Evolutionary conservation across 2,113 vertebrate genomes (phyloP), one percentile per base, ranked within the genome.

Genomic region (Calyptommatus sinebrachiatus): DNA sequence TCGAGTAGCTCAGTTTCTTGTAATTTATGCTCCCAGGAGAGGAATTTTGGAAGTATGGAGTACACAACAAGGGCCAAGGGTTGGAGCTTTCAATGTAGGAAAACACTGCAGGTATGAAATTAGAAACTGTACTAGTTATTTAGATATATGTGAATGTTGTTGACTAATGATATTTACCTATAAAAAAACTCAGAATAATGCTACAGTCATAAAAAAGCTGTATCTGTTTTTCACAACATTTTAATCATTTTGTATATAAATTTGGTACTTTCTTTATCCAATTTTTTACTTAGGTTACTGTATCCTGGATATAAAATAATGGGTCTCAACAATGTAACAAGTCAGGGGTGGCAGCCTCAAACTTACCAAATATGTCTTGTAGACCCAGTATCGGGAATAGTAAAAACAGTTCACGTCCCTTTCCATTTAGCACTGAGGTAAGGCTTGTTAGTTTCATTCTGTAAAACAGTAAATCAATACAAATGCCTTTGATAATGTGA

Each of bases 21-120:
- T 99, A 45, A 99, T 99, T 86, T 99, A 99, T 8, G 98, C 98
- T 9, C 97, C 97, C 0, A 94, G 98, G 18, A 95, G 98, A 79
- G 98, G 98, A 10, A 97, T 99, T 89, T 89, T 99, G 87, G 98
- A 99, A 93, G 97, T 99, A 80, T 99, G 98, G 98, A 97, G 94
- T 79, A 99, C 97, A 0, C 98, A 99, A 85, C 97, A 99, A 79
- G 98, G 98, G 1, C 98, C 98, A 71, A 93, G 98, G 1, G 97
- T 99, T 0, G 98, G 97, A 26, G 98, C 98, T 28, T 99, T 99
- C 90, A 99, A 97, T 0, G 98, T 99, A 75, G 98, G 98, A 1
- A 99, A 99, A 78, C 94, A 99, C 76, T 99, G 98, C 94, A 96
- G 97, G 98, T 99, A 88, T 83, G 88, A 67, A 63, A 50, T 57